Conservation (phyloP, 35 echinoderm and acorn worm species). For the Ptychodera flava region DNA sequence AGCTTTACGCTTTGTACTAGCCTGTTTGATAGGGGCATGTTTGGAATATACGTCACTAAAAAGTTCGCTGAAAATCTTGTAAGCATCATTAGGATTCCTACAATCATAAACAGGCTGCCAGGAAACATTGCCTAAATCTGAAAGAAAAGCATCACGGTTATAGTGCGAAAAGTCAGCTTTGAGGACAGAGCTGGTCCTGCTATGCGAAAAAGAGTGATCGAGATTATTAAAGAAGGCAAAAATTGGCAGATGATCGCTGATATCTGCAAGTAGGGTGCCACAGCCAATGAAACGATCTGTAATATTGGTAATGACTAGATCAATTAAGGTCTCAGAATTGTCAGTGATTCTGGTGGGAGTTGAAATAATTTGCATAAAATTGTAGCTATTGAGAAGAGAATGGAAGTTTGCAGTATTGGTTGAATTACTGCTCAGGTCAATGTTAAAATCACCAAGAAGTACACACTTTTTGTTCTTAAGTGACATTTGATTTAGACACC, state of each 20-base stretch:
- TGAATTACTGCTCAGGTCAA: not conserved
- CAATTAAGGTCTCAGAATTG: constrained; percentile 9
- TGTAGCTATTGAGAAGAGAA: not conserved
- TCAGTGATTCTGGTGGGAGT: constrained; percentile 9
- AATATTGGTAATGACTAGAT: constrained; percentile 22
- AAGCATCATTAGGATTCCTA: not conserved
- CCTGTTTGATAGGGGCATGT: not conserved
- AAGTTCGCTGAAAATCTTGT: not conserved
- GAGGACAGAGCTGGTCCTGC: not conserved
- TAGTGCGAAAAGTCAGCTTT: constrained; percentile 2
- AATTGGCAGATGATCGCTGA: constrained; percentile 26
- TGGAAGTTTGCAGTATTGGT: not conserved
- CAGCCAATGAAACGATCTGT: not conserved
- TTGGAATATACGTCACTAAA: not conserved
- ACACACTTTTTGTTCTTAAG: not conserved
- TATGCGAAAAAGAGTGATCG: too few relatives aligned
- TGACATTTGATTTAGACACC: not conserved
- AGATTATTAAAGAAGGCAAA: constrained; percentile 3
- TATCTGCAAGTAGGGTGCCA: constrained; percentile 2
- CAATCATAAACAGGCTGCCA: not conserved
- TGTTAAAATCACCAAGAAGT: constrained; percentile 7
- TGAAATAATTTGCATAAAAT: not conserved
- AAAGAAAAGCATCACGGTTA: not conserved
- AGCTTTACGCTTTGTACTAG: not conserved
- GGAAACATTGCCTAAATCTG: constrained; percentile 1